Evolutionary conservation across 1,140 invertebrate genomes (phyloP), one percentile per base, ranked within the genome.

Genomic region (Drosophila nigrodunni): DNA sequence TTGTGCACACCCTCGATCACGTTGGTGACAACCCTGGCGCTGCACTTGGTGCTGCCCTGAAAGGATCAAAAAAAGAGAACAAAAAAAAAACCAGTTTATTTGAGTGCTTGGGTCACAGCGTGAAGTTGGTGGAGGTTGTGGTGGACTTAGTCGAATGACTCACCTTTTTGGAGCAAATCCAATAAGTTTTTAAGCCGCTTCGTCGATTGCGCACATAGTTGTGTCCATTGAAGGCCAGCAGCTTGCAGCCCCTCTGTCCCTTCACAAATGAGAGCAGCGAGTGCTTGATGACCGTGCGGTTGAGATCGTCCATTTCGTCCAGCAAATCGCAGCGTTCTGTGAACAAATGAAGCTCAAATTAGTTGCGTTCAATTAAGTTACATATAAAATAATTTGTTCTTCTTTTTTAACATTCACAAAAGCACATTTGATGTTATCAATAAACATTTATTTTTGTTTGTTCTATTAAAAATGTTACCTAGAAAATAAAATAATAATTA

Each of bases 121-220:
- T 30, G 25, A 30, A 41, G 39, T 41, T 41, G 10, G 39, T 0
- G 39, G 3, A 11, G 9, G 2, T 41, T 4, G 11, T 21, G 10
- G 11, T 41, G 39, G 39, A 11, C 3, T 30, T 2, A 30, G 25
- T 30, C 4, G 6, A 2, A 30, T 3, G 3, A 72, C 67, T 71
- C n/a, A 92, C 92, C 82, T 91, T 92, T 49, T 92, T 92, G 7
- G 90, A 88, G 57, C 91, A 92, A 61, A 92, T 92, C 92, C 91
- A 92, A 62, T 92, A 92, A 3, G 88, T 92, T 49, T 92, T 92
- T 2, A 87, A 64, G 4, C 83, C 89, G 18, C 82, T 91, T 21
- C 81, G 73, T 47, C 92, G 74, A 72, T 92, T 92, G 39, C 81
- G 72, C 3, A 92, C 92, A 67, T 90, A 92, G 65, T 78, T 85